A percentile compares a stretch with the other conserved stretches of the same genome.
phyloP scores from a whole-genome alignment of 2,888 invertebrate genomes.

The Heliconius sara region DNA sequence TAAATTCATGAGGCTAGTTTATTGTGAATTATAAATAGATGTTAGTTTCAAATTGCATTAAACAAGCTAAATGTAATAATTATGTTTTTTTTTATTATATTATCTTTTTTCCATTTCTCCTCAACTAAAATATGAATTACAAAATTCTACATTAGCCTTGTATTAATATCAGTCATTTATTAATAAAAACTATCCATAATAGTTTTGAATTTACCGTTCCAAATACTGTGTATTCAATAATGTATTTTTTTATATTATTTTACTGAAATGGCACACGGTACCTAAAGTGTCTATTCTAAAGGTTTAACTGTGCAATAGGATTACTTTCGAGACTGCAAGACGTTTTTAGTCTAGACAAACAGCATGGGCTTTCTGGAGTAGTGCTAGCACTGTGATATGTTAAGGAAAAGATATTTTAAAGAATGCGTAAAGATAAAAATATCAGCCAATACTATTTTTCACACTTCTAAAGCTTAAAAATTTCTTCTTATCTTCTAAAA shows the following conservation, averaged over 20 bases:
- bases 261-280: background rate
- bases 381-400: conserved; percentile 69
- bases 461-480: too few species aligned
- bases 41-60: too few species aligned
- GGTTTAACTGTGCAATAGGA: conserved; percentile 62
- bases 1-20: too few species aligned
- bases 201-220: background rate
- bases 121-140: background rate
- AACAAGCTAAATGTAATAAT: too few species aligned
- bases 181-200: background rate
- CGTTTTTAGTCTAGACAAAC: conserved; percentile 78
- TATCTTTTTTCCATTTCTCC: background rate
- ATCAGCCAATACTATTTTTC: too few species aligned
- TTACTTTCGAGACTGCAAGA: conserved; percentile 69
- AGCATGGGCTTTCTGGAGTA: conserved; percentile 76
- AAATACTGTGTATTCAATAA: background rate
- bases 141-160: background rate
- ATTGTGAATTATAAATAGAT: too few species aligned
- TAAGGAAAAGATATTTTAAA: conserved; percentile 66
- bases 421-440: background rate
- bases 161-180: background rate
- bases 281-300: conserved; percentile 12
- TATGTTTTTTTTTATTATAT: background rate
- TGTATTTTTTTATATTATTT: background rate
- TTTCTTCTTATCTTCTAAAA: too few species aligned